Conservation (phyloP, 2,888 invertebrate genomes). For the Actias luna region DNA sequence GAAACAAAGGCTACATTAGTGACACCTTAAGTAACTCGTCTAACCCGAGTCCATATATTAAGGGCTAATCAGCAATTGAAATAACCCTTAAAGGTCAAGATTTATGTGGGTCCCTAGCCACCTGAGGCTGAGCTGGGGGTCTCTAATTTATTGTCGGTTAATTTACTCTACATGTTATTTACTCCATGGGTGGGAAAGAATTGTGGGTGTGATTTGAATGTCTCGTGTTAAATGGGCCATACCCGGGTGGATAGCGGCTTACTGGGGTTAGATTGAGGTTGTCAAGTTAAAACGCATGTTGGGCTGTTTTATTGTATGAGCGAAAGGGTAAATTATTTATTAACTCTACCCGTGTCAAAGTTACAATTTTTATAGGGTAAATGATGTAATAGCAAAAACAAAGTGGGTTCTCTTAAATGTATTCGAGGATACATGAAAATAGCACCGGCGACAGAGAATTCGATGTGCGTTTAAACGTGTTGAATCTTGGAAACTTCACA, state of each 20-base stretch:
- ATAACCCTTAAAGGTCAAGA: constrained; percentile 49
- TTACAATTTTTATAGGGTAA: neutral
- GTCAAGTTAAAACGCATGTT: constrained; percentile 16
- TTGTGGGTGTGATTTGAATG: constrained; percentile 73
- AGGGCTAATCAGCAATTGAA: constrained; percentile 55
- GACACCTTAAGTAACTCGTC: constrained; percentile 7
- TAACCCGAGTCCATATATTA: constrained; percentile 9
- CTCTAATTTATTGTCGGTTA: constrained; percentile 67
- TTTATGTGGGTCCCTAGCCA: constrained; percentile 53
- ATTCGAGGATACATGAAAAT: no score
- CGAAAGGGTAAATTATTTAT: neutral
- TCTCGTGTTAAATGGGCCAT: constrained; percentile 51
- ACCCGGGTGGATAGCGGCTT: constrained; percentile 28
- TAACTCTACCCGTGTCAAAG: neutral
- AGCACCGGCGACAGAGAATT: no score
- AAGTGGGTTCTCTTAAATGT: no score
- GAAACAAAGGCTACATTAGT: neutral
- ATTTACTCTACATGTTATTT: constrained; percentile 59
- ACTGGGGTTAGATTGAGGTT: constrained; percentile 25
- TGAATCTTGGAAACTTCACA: no score
- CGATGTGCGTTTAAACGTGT: no score
- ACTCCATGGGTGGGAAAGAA: constrained; percentile 50
- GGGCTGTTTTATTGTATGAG: constrained; percentile 8
- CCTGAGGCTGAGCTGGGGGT: constrained; percentile 52
- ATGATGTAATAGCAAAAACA: no score